Evolutionary conservation across 2,113 vertebrate species (phyloP), one percentile per base, ranked within the genome.

Genomic region (Chauna torquata): DNA sequence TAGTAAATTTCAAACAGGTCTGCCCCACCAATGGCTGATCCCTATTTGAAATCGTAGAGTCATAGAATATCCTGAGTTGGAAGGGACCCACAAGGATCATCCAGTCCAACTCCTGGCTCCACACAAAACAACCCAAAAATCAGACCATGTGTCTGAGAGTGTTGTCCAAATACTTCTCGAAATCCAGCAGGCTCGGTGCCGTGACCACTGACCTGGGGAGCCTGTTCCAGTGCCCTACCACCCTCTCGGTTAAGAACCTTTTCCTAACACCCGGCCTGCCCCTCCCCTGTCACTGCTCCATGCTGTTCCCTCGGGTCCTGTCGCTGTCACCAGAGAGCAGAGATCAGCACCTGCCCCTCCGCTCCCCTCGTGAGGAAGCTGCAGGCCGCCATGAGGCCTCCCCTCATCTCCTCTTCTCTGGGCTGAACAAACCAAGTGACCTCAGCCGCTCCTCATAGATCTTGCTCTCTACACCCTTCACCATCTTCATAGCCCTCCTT

Each of bases 1-100:
- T 88, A 85, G 96, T 90, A 88, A 95, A 92, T 96, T 79, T 93
- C 92, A 74, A 80, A 91, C 74, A 74, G 65, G 16, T 82, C 61
- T 74, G 38, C 44, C 12, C 11, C 10, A 4, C 16, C 34, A 34
- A 23, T n/a, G 50, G 72, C 50, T 62, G 86, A 44, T 44, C 9
- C 14, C 18, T 32, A 70, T 86, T 78, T 90, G 17, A 93, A 65
- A 36, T 65, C 2, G 3, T 13, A 13, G 12, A 65, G 19, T 28
- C 40, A 40, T 42, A 28, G 25, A 65, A 65, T 30, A 65, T 42
- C 16, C 62, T 64, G 24, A 64, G 38, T 38, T 59, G 27, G 27
- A 65, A 42, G 17, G 38, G 38, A 42, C 11, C 62, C 40, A 28
- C 18, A 30, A 30, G 8, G 25, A 38, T 30, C 38, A 65, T 42